phyloP scores from a whole-genome alignment of 2,797 vertebrate genomes.

The Anabas testudineus region DNA sequence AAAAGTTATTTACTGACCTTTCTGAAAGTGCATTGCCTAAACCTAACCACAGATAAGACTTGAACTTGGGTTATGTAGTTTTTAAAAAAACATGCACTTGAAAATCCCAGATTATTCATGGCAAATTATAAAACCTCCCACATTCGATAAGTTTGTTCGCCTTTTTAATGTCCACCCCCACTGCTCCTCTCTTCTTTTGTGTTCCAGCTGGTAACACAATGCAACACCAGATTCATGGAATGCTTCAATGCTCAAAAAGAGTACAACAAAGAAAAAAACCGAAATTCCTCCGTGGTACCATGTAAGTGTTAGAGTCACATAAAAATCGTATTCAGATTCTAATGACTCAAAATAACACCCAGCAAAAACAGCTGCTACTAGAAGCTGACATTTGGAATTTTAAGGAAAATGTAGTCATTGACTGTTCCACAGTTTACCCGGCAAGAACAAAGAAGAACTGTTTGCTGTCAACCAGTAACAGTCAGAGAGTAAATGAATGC shows the following conservation, averaged over 20 bases:
- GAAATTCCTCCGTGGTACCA: slow-evolving; percentile 94
- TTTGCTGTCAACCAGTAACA: not conserved
- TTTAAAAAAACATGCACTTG: no score
- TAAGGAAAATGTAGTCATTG: slow-evolving; percentile 1
- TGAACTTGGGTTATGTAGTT: no score
- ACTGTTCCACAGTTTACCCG: slow-evolving; percentile 6
- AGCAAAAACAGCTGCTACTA: not conserved
- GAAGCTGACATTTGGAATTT: not conserved
- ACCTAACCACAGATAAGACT: no score
- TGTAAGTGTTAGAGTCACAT: slow-evolving; percentile 84
- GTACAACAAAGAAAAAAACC: slow-evolving; percentile 97
- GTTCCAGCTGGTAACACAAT: slow-evolving; percentile 91
- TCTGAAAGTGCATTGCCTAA: no score
- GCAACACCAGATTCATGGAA: slow-evolving; percentile 91
- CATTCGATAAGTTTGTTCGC: not conserved
- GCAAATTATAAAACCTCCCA: no score
- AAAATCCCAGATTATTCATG: no score
- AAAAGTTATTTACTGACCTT: no score
- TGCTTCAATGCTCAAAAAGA: slow-evolving; percentile 96
- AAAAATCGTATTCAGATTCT: no score
- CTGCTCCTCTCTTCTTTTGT: not conserved
- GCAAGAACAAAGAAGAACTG: slow-evolving; percentile 18
- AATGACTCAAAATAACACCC: not conserved
- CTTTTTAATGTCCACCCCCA: not conserved
- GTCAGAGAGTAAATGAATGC: slow-evolving; percentile 1